Percentiles rank a stretch among this genome's conserved stretches.
Evolutionary conservation across 2,888 invertebrate genomes (phyloP).

Genomic region (Spisula subtruncata): DNA sequence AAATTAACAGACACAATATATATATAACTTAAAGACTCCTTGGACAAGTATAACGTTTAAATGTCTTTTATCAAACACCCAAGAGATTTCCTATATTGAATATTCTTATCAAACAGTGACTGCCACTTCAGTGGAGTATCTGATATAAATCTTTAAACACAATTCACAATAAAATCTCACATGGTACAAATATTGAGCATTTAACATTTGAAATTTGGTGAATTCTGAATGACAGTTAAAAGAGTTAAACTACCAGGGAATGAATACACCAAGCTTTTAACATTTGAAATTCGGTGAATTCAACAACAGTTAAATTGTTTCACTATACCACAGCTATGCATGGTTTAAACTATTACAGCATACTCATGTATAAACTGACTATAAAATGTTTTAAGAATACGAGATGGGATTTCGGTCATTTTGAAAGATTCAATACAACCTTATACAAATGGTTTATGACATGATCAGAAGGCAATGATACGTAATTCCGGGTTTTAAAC

Average conservation of each 20-base stretch:
- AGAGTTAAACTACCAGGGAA: neutral
- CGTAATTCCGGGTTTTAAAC: constrained; percentile 13
- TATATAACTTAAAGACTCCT: too few relatives aligned
- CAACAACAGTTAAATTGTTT: neutral
- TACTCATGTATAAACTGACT: constrained; percentile 2
- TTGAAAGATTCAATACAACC: neutral
- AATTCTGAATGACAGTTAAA: neutral
- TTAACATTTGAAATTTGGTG: neutral
- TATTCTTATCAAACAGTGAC: neutral
- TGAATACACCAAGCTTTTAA: too few relatives aligned
- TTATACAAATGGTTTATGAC: neutral
- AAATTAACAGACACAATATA: too few relatives aligned
- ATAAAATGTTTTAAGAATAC: constrained; percentile 3
- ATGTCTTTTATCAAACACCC: neutral
- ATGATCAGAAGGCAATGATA: neutral
- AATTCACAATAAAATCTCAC: constrained; percentile 26
- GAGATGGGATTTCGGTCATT: constrained; percentile 2
- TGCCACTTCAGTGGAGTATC: neutral
- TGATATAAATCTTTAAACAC: constrained; percentile 20
- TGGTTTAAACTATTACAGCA: constrained; percentile 19
- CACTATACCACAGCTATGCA: neutral
- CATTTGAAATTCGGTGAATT: neutral
- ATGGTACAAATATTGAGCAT: neutral
- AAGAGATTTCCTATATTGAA: constrained; percentile 23
- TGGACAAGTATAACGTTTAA: too few relatives aligned